phyloP scores from a whole-genome alignment of 2,888 invertebrate species.

The Frankliniella intonsa region DNA sequence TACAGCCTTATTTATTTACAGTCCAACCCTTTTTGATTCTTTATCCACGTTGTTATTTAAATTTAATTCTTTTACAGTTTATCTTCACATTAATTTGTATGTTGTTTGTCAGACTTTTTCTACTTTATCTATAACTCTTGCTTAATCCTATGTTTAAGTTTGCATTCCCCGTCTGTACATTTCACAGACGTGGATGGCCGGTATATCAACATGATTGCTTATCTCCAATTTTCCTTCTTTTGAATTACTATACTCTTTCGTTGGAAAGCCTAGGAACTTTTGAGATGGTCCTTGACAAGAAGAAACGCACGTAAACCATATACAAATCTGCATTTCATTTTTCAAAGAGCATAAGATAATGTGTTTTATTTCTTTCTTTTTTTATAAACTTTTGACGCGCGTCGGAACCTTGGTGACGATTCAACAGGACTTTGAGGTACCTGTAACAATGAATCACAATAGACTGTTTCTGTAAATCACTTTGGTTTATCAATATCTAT shows the following conservation, averaged over 20 bases:
- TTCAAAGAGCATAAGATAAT: constrained; percentile 32
- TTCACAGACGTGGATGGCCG: constrained; percentile 9
- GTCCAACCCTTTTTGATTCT: constrained; percentile 20
- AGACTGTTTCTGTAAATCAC: constrained; percentile 26
- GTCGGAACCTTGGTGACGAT: constrained; percentile 26
- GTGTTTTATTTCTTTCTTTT: constrained; percentile 31
- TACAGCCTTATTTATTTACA: background rate
- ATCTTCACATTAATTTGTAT: constrained; percentile 25
- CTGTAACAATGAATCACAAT: constrained; percentile 27
- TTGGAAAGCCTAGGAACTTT: constrained; percentile 46
- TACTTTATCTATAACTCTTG: constrained; percentile 21
- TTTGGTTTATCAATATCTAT: constrained; percentile 27
- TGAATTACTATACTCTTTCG: constrained; percentile 23
- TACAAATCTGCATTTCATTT: constrained; percentile 24
- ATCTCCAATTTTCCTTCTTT: constrained; percentile 13
- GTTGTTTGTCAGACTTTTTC: constrained; percentile 22
- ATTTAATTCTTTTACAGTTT: constrained; percentile 27
- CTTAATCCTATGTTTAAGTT: constrained; percentile 15
- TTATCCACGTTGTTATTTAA: constrained; percentile 25
- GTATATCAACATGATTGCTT: constrained; percentile 23
- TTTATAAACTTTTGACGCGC: constrained; percentile 28
- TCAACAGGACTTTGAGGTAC: constrained; percentile 26
- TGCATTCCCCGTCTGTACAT: background rate
- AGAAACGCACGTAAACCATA: constrained; percentile 16
- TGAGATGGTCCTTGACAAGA: constrained; percentile 50